These are phyloP conservation scores for Diarsia mendica DNA, from an alignment of 2,888 invertebrate genomes.

Conservation along the genomic window DNA sequence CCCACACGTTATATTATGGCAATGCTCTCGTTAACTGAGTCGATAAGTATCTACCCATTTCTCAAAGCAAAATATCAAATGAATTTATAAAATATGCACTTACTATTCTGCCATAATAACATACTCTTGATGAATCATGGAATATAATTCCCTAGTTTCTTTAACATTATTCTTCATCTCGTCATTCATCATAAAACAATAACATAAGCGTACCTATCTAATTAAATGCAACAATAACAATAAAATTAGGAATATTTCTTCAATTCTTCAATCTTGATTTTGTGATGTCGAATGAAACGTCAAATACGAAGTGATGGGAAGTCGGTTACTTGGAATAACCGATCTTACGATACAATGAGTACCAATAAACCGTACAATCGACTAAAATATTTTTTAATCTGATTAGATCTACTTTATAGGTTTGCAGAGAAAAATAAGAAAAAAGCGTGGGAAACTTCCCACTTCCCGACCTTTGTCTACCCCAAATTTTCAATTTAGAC, in stretches of 20 bases:
- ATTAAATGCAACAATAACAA: not conserved
- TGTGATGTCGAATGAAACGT: slow-evolving; percentile 14
- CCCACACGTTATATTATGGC: not conserved
- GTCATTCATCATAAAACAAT: slow-evolving; percentile 76
- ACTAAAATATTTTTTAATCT: not conserved
- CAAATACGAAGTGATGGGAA: not conserved
- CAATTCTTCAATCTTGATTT: too few species aligned
- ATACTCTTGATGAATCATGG: slow-evolving; percentile 96
- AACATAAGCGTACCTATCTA: not conserved
- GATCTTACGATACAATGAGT: not conserved
- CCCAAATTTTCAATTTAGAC: too few species aligned
- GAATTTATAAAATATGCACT: slow-evolving; percentile 78
- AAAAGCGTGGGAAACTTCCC: too few species aligned
- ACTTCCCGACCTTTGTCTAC: too few species aligned
- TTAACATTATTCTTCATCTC: slow-evolving; percentile 80
- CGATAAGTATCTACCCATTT: not conserved
- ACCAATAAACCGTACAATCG: not conserved
- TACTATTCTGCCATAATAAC: slow-evolving; percentile 98
- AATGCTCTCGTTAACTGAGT: not conserved
- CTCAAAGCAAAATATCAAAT: not conserved
- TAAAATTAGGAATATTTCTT: not conserved
- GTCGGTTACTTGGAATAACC: not conserved
- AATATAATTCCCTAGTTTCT: slow-evolving; percentile 92
- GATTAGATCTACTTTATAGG: too few species aligned
- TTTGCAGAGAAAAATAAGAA: too few species aligned